Evolutionary conservation across 2,113 vertebrate species (phyloP), one percentile per base, ranked within the genome.

Genomic region (Pycnonotus jocosus): DNA sequence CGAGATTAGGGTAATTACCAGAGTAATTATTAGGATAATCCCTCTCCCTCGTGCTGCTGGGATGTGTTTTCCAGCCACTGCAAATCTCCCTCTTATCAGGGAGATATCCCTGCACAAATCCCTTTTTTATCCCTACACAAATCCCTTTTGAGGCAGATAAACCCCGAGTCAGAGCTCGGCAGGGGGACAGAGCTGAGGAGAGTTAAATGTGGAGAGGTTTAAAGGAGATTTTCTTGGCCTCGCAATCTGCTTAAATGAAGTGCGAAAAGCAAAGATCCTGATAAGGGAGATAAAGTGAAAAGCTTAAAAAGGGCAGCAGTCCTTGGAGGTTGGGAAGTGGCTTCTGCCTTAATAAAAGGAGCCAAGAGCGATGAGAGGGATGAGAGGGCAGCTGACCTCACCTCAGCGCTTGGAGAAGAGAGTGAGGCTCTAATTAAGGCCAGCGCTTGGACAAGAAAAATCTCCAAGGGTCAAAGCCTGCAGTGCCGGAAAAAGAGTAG

Each of bases 371-470:
- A 94, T 91, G 58, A 95, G 81, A 91, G 33, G 86, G 78, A 81
- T 47, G 44, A 40, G 5, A 5, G 65, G 24, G 38, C 60, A 69
- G 51, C 37, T 2, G 15, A 70, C 58, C 78, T 97, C 88, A 89
- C 61, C 92, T 95, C 64, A 54, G 73, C 85, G 79, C 86, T 94
- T 82, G 84, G 60, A 92, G 62, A 77, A 33, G n/a, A 86, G 33
- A 94, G 65, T 37, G 51, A 91, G 28, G 62, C 47, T 86, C 94
- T 91, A 94, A 95, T 96, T 95, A 97, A 95, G 86, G 56, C 30
- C 53, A 78, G 62, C 65, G 69, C 60, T 92, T 65, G 86, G 73
- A 93, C 72, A 84, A 95, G 87, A 88, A 92, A 94, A 89, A 80
- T 61, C 54, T 65, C 40, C 76, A 35, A 78, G 56, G 86, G 86